Conservation (phyloP, 2,888 invertebrate genomes). For the Camponotus fellah region DNA sequence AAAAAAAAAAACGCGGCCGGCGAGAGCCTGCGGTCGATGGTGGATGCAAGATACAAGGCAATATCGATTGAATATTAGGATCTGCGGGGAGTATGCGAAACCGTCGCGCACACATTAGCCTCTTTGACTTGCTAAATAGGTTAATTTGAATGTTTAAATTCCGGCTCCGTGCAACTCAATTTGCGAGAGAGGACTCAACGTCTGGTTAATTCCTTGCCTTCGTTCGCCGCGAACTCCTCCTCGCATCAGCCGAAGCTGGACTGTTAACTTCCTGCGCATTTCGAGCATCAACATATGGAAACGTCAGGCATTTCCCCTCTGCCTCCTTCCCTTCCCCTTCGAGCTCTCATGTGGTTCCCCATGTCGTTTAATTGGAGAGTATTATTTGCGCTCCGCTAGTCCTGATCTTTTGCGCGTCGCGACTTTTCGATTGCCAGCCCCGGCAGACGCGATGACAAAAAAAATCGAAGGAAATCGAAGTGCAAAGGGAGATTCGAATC, state of each 20-base stretch:
- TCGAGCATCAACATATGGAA: slow-evolving; percentile 59
- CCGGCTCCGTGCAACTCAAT: slow-evolving; percentile 82
- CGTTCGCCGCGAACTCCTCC: slow-evolving; percentile 44
- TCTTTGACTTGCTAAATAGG: slow-evolving; percentile 84
- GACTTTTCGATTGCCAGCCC: slow-evolving; percentile 57
- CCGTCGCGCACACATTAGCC: slow-evolving; percentile 79
- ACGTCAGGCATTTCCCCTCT: slow-evolving; percentile 45
- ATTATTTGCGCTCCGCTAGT: slow-evolving; percentile 68
- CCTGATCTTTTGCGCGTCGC: slow-evolving; percentile 45
- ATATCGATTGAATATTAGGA: slow-evolving; percentile 82
- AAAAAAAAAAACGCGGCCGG: slow-evolving; percentile 19
- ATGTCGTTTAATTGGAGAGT: slow-evolving; percentile 70
- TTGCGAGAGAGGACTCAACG: slow-evolving; percentile 79
- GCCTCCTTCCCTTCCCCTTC: not conserved
- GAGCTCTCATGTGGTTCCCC: slow-evolving; percentile 68
- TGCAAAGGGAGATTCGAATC: slow-evolving; percentile 33
- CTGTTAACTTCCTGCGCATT: slow-evolving; percentile 66
- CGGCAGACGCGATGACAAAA: not conserved
- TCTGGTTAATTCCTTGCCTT: slow-evolving; percentile 80
- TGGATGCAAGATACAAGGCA: slow-evolving; percentile 49
- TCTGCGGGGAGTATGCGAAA: slow-evolving; percentile 68
- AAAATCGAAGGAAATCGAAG: slow-evolving; percentile 1
- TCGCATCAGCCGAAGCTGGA: slow-evolving; percentile 56
- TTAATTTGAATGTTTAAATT: slow-evolving; percentile 85
- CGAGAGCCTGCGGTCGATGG: slow-evolving; percentile 16